Conservation (phyloP, 2,113 vertebrate species). For the Podarcis cretensis region DNA sequence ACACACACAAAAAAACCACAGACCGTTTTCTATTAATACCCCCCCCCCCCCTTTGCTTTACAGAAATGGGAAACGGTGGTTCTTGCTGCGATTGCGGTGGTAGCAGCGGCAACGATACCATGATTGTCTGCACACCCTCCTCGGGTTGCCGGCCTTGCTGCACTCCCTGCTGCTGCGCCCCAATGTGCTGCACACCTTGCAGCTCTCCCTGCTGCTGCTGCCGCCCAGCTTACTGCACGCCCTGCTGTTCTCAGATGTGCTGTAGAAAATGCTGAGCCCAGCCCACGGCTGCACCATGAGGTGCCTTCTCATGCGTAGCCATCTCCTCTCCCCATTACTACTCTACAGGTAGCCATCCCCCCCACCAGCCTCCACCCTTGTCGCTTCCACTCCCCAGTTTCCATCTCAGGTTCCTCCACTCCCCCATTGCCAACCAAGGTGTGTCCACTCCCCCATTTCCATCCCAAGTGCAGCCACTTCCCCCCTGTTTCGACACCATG, state of each 20-base stretch:
- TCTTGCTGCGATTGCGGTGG: background rate
- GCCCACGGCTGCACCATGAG: background rate
- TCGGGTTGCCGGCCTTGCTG: background rate
- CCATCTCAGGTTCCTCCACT: no score
- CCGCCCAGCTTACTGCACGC: fast-evolving
- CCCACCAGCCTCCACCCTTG: background rate
- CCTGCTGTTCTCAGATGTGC: background rate
- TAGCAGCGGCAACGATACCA: fast-evolving
- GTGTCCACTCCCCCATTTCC: background rate
- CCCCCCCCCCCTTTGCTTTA: background rate
- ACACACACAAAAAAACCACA: no score
- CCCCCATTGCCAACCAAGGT: no score
- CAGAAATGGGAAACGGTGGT: background rate
- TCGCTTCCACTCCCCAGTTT: no score
- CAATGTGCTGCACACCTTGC: background rate
- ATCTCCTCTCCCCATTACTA: background rate
- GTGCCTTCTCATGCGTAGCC: background rate
- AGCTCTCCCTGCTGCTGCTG: background rate
- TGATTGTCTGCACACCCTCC: background rate
- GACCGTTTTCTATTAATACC: background rate
- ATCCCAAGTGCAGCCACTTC: background rate
- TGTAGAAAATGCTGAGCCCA: background rate
- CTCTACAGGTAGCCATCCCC: no score
- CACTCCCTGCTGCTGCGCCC: background rate
- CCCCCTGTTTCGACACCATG: background rate